A percentile compares a stretch with the other conserved stretches of the same genome.
These are phyloP conservation scores for Carassius carassius DNA, from an alignment of 2,113 vertebrate species.

Conservation along the genomic window DNA sequence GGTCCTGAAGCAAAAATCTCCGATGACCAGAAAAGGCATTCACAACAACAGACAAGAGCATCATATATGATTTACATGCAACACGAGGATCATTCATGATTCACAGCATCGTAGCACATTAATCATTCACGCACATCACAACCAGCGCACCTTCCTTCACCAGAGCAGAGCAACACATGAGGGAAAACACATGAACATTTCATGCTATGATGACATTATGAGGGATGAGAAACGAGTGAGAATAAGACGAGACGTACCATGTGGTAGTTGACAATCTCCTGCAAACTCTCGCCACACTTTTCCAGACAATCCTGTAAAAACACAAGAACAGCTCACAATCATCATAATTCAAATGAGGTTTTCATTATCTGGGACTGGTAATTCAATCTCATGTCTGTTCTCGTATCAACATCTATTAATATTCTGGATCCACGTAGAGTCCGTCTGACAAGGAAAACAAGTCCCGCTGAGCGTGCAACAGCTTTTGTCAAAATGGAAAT, in stretches of 20 bases:
- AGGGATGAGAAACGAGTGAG: background rate
- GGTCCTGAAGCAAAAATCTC: background rate
- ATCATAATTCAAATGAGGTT: too few species aligned
- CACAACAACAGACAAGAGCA: background rate
- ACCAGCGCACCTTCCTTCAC: background rate
- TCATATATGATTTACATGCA: slow-evolving; percentile 1
- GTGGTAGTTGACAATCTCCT: slow-evolving; percentile 98
- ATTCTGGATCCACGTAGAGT: background rate
- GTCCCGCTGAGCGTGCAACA: background rate
- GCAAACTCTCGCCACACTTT: slow-evolving; percentile 93
- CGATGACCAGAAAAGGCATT: background rate
- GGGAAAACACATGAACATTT: slow-evolving; percentile 7
- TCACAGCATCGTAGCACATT: background rate
- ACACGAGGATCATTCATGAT: background rate
- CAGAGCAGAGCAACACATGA: background rate
- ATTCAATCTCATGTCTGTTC: background rate
- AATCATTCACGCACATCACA: background rate
- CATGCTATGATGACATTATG: background rate
- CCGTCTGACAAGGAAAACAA: background rate
- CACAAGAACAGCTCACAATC: slow-evolving; percentile 33
- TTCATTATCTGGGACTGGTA: background rate
- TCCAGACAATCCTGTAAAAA: slow-evolving; percentile 88
- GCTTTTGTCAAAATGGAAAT: slow-evolving; percentile 48
- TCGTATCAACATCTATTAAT: background rate
- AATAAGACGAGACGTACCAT: slow-evolving; percentile 79